A percentile compares a stretch with the other conserved stretches of the same genome.
Evolutionary conservation across 92 coral and sea anemone species (phyloP).

Genomic region (Epizoanthus fatuus): DNA sequence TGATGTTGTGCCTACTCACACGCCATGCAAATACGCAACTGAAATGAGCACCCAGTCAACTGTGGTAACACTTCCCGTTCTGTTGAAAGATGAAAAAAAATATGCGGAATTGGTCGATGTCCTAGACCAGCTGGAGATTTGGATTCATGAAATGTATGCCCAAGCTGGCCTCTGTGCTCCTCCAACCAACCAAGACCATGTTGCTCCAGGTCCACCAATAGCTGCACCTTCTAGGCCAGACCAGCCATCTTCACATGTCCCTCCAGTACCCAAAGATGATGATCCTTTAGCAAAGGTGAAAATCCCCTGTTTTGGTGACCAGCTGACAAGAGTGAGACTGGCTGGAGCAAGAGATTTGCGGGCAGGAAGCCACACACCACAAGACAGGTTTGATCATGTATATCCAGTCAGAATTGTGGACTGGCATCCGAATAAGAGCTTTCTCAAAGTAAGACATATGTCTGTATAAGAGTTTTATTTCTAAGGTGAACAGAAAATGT

Average conservation of each 20-base stretch:
- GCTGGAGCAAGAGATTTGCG: conserved; percentile 70
- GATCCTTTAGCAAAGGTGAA: conserved; percentile 60
- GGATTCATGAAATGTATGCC: too few species aligned
- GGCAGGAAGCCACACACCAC: conserved; percentile 62
- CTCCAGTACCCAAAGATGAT: conserved; percentile 50
- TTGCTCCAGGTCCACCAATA: conserved; percentile 45
- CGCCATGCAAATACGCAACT: too few species aligned
- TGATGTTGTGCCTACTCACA: too few species aligned
- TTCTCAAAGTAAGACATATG: conserved; percentile 33
- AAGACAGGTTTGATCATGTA: conserved; percentile 63
- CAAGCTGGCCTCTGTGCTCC: too few species aligned
- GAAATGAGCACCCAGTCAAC: too few species aligned
- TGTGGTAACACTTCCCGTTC: too few species aligned
- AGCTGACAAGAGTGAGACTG: conserved; percentile 63
- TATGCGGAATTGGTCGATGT: too few species aligned
- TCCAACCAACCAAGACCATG: not conserved
- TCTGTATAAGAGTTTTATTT: too few species aligned
- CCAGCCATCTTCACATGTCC: conserved; percentile 58
- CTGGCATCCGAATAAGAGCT: conserved; percentile 73
- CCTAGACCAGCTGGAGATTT: too few species aligned
- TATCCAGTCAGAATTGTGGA: conserved; percentile 67
- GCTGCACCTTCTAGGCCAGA: conserved; percentile 62
- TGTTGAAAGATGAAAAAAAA: too few species aligned
- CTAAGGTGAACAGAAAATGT: too few species aligned
- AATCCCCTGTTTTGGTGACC: conserved; percentile 73